phyloP scores from a whole-genome alignment of 2,797 vertebrate species.

The Oceanodroma leucorhoa region DNA sequence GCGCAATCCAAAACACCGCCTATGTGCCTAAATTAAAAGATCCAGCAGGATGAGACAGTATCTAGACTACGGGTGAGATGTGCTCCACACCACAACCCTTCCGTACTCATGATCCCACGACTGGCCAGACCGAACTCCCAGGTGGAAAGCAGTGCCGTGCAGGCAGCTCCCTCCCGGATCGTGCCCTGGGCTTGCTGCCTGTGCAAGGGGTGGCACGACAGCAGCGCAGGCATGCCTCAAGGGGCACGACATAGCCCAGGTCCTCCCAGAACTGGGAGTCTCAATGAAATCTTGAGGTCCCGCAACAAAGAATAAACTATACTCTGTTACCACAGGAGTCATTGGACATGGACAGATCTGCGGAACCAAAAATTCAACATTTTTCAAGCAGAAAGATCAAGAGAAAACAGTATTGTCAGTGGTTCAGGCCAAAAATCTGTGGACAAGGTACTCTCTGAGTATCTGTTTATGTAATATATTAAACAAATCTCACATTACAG shows the following conservation, averaged over 20 bases:
- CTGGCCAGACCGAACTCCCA: neutral
- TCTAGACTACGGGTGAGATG: neutral
- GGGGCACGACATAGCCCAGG: accelerated
- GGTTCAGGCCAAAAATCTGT: neutral
- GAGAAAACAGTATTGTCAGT: neutral
- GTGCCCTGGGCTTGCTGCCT: neutral
- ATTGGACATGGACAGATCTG: neutral
- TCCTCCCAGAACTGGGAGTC: neutral
- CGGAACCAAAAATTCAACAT: neutral
- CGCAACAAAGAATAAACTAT: neutral
- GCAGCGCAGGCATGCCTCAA: accelerated
- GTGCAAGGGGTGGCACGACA: accelerated
- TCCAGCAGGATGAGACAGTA: neutral
- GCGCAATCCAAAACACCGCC: neutral
- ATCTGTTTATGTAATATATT: neutral
- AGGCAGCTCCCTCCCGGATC: neutral
- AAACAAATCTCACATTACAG: neutral
- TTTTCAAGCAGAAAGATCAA: neutral
- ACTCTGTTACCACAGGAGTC: neutral
- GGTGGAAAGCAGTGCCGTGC: neutral
- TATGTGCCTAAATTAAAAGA: neutral
- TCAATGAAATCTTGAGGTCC: neutral
- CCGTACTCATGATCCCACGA: accelerated
- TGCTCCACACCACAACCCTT: neutral
- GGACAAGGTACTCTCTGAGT: neutral